Evolutionary conservation across 1,140 invertebrate genomes (phyloP).

Genomic region (Macrotrachela quadricornifera): DNA sequence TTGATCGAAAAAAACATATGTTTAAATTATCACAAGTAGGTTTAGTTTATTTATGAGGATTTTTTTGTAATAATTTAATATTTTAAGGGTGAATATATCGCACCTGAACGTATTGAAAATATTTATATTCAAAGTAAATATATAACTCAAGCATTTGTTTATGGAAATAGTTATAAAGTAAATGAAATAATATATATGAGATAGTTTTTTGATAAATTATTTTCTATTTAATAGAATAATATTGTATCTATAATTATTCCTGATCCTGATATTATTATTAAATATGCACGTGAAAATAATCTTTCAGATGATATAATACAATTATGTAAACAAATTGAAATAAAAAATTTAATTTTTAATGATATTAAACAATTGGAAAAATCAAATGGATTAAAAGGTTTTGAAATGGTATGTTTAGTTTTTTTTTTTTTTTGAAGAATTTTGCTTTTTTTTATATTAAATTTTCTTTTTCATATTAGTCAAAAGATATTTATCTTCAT

Average conservation of each 20-base stretch:
- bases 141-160: slow-evolving; percentile 82
- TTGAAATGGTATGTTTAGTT: slow-evolving; percentile 58
- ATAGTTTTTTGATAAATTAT: no score
- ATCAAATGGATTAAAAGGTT: slow-evolving; percentile 68
- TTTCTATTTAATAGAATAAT: slow-evolving; percentile 62
- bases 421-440: not conserved
- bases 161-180: slow-evolving; percentile 64
- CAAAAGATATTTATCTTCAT: slow-evolving; percentile 79
- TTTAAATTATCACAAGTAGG: slow-evolving; percentile 75
- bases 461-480: slow-evolving; percentile 37
- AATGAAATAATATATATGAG: not conserved
- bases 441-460: not conserved
- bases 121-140: slow-evolving; percentile 75
- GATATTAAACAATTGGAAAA: slow-evolving; percentile 69
- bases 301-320: slow-evolving; percentile 62
- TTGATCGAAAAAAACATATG: slow-evolving; percentile 85
- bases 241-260: slow-evolving; percentile 81
- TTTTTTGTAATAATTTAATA: no score
- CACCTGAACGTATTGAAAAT: slow-evolving; percentile 95
- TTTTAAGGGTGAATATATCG: slow-evolving; percentile 74
- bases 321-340: slow-evolving; percentile 52
- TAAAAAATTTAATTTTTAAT: slow-evolving; percentile 68
- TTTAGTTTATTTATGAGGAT: no score
- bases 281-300: slow-evolving; percentile 56
- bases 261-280: slow-evolving; percentile 70